Percentiles rank a stretch among this genome's conserved stretches.
These are phyloP conservation scores for Bergia sp. DNA, from an alignment of 92 coral and sea anemone genomes.

Conservation along the genomic window DNA sequence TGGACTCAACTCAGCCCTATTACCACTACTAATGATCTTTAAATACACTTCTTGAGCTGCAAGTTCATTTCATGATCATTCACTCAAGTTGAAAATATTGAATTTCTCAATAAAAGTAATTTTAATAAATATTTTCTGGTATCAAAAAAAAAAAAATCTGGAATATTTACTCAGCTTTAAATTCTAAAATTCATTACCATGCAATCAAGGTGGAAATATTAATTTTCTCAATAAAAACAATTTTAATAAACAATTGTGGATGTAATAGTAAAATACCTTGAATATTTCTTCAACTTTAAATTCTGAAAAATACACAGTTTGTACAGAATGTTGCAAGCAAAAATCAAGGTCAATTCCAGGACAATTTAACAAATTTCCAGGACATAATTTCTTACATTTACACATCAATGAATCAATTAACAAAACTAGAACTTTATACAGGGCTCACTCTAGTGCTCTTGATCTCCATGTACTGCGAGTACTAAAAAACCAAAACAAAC, in stretches of 20 bases:
- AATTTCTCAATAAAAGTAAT: no score
- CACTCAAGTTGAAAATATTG: no score
- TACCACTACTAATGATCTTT: conserved; percentile 30
- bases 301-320: not conserved
- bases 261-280: not conserved
- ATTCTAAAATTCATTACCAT: not conserved
- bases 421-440: no score
- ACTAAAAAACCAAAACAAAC: conserved; percentile 12
- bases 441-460: not conserved
- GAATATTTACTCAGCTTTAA: no score
- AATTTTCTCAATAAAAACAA: not conserved
- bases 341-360: no score
- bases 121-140: no score
- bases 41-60: conserved; percentile 27
- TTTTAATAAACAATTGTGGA: not conserved
- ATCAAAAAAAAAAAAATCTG: no score
- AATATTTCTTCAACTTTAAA: not conserved
- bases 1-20: conserved; percentile 43
- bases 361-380: no score
- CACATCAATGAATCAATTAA: no score
- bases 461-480: conserved; percentile 7
- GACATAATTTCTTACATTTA: no score
- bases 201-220: not conserved
- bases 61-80: not conserved
- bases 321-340: not conserved